Percentiles rank a stretch among this genome's conserved stretches.
Evolutionary conservation across 2,797 vertebrate species (phyloP).

Genomic region (Lerista edwardsae): DNA sequence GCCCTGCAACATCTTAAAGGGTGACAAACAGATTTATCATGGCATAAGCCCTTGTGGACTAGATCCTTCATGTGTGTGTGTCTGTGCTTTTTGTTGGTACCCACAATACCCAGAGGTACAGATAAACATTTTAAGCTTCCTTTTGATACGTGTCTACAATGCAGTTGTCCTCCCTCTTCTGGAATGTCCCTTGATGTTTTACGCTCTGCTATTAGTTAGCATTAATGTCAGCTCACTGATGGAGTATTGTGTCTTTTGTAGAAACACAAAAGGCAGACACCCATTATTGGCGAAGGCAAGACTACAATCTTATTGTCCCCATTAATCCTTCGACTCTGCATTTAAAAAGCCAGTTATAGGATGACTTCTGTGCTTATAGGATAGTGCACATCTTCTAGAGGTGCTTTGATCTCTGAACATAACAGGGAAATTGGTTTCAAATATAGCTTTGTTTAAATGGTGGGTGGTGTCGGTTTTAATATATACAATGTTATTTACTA

Average conservation of each 20-base stretch:
- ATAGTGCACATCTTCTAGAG: conserved; percentile 7
- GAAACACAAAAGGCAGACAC: neutral
- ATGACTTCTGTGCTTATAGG: conserved; percentile 19
- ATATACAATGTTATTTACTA: neutral
- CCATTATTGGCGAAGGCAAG: neutral
- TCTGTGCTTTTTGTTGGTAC: no score
- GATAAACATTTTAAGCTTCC: conserved; percentile 31
- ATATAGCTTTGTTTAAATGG: conserved; percentile 21
- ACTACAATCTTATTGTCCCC: neutral
- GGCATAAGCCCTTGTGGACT: neutral
- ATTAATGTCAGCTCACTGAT: neutral
- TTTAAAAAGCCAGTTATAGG: neutral
- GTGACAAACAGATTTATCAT: neutral
- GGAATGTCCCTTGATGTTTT: conserved; percentile 28
- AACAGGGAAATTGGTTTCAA: conserved; percentile 23
- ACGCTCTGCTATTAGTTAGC: conserved; percentile 23
- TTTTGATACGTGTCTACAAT: conserved; percentile 40
- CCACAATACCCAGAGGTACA: neutral
- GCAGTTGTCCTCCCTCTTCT: conserved; percentile 16
- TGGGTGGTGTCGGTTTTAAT: conserved; percentile 5
- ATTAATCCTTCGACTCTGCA: conserved; percentile 29
- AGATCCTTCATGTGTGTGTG: neutral
- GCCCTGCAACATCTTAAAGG: neutral
- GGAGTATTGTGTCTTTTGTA: conserved; percentile 28
- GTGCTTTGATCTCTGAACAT: conserved; percentile 46